Conservation (phyloP, 2,797 vertebrate genomes). For the Galago senegalensis region DNA sequence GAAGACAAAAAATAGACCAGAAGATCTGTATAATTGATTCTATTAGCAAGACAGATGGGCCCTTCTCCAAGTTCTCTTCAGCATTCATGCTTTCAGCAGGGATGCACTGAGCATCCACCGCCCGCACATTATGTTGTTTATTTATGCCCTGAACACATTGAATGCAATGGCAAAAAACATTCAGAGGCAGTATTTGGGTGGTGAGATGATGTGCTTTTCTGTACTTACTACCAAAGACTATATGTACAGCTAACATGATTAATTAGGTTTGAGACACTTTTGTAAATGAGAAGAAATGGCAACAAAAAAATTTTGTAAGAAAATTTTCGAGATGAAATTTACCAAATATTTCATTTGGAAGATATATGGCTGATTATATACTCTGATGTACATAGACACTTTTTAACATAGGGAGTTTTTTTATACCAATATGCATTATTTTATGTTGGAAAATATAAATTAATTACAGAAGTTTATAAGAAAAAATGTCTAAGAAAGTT, state of each 20-base stretch:
- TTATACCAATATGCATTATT: neutral
- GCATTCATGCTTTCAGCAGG: neutral
- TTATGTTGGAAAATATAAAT: neutral
- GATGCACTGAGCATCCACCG: neutral
- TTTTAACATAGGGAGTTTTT: neutral
- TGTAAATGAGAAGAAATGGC: neutral
- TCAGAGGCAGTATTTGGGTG: neutral
- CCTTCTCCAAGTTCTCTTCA: neutral
- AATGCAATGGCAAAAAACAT: neutral
- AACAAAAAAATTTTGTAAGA: slow-evolving; percentile 25
- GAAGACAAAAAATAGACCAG: neutral
- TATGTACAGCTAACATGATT: neutral
- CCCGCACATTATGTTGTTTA: neutral
- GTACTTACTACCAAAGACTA: neutral
- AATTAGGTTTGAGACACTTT: slow-evolving; percentile 26
- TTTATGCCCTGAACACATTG: neutral
- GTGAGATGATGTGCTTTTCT: neutral
- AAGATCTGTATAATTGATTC: slow-evolving; percentile 1
- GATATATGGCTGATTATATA: neutral
- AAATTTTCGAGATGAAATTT: neutral
- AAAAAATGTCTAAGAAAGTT: neutral
- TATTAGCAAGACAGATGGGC: neutral
- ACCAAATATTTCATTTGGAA: neutral
- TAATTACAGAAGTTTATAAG: neutral
- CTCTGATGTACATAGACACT: neutral